These are phyloP conservation scores for Dryadula phaetusa DNA, from an alignment of 2,888 invertebrate genomes.

Conservation along the genomic window DNA sequence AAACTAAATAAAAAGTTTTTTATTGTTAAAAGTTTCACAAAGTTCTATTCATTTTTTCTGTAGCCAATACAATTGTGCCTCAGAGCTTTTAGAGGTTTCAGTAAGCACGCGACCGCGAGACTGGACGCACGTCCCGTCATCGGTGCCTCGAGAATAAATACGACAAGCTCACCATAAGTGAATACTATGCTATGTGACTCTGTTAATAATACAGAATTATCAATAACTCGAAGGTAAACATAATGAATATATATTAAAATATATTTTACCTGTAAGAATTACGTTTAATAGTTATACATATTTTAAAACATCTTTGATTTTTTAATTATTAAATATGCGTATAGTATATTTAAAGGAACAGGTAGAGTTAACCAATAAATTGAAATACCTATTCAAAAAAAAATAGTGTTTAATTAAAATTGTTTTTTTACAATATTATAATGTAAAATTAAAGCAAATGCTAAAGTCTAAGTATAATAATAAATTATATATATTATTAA, in stretches of 20 bases:
- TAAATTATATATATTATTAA: no score
- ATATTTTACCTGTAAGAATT: no score
- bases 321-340: neutral
- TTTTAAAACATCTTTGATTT: no score
- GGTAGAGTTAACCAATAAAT: no score
- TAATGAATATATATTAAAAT: neutral
- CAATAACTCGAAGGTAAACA: constrained; percentile 41
- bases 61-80: constrained; percentile 11
- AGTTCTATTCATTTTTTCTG: constrained; percentile 16
- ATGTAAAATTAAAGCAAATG: no score
- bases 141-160: constrained; percentile 29
- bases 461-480: no score
- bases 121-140: constrained; percentile 40
- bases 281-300: no score
- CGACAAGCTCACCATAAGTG: constrained; percentile 38
- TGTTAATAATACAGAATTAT: constrained; percentile 24
- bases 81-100: constrained; percentile 36
- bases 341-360: no score
- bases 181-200: constrained; percentile 45
- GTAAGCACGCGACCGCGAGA: constrained; percentile 45
- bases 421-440: no score
- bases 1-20: no score
- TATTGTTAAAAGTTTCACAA: constrained; percentile 26
- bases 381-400: no score
- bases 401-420: no score